Evolutionary conservation across 2,113 vertebrate species (phyloP).

Genomic region (Propithecus coquereli): DNA sequence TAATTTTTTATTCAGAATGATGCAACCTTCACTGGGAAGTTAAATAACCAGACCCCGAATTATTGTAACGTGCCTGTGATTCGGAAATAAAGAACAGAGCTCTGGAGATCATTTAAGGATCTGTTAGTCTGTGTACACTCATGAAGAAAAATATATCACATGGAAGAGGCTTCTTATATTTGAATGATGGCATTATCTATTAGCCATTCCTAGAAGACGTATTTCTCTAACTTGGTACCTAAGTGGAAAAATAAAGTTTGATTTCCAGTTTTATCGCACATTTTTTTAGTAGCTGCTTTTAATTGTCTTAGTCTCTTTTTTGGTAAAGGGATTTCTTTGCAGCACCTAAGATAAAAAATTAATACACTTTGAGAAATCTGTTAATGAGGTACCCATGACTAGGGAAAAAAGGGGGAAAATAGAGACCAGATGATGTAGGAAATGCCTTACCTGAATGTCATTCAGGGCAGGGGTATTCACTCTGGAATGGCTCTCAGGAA

Average conservation of each 20-base stretch:
- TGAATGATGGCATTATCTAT: background rate
- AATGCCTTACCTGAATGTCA: background rate
- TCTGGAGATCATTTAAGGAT: background rate
- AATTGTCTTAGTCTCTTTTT: background rate
- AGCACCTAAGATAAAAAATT: background rate
- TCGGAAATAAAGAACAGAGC: constrained; percentile 21
- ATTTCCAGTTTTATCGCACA: background rate
- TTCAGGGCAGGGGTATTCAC: background rate
- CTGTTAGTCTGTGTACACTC: background rate
- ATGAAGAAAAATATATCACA: background rate
- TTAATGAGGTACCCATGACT: background rate
- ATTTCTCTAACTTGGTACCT: background rate
- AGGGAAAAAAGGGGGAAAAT: background rate
- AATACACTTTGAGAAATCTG: background rate
- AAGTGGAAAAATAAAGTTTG: background rate
- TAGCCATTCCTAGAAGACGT: background rate
- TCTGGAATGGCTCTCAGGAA: background rate
- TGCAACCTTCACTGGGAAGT: constrained; percentile 8
- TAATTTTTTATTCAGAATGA: constrained; percentile 45
- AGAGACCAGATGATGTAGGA: background rate
- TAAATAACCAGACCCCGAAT: background rate
- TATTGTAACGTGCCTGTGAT: background rate
- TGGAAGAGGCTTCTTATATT: background rate
- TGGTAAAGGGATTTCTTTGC: background rate
- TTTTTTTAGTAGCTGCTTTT: background rate